These are phyloP conservation scores for Ornithoptera alexandrae DNA, from an alignment of 2,888 invertebrate genomes.

Conservation along the genomic window DNA sequence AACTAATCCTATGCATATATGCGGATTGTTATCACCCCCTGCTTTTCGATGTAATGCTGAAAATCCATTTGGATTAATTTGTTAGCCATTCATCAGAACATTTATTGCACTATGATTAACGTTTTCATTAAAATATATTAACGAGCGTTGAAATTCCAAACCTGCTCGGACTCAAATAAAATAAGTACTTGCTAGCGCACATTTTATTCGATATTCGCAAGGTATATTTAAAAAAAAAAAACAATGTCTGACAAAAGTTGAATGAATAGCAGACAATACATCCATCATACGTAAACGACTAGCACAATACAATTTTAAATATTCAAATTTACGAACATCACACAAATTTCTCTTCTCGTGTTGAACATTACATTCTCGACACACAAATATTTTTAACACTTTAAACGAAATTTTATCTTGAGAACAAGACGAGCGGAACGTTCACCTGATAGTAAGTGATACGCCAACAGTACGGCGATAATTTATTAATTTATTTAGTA, in stretches of 20 bases:
- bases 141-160: neutral
- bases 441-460: no score
- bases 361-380: neutral
- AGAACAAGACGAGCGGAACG: neutral
- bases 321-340: neutral
- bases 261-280: neutral
- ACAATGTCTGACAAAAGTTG: neutral
- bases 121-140: slow-evolving; percentile 2
- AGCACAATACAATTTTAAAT: neutral
- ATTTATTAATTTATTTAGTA: no score
- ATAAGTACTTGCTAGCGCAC: neutral
- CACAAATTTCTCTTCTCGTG: neutral
- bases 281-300: neutral
- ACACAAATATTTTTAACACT: neutral
- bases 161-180: neutral
- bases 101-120: neutral
- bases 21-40: slow-evolving; percentile 6
- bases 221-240: neutral
- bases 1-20: slow-evolving; percentile 9
- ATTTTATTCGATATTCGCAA: neutral
- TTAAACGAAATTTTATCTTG: neutral
- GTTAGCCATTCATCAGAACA: slow-evolving; percentile 8
- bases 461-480: no score
- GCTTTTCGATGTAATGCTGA: slow-evolving; percentile 3
- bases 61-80: slow-evolving; percentile 14